Evolutionary conservation across 2,113 vertebrate species (phyloP).

Genomic region (Tonatia bakeri): DNA sequence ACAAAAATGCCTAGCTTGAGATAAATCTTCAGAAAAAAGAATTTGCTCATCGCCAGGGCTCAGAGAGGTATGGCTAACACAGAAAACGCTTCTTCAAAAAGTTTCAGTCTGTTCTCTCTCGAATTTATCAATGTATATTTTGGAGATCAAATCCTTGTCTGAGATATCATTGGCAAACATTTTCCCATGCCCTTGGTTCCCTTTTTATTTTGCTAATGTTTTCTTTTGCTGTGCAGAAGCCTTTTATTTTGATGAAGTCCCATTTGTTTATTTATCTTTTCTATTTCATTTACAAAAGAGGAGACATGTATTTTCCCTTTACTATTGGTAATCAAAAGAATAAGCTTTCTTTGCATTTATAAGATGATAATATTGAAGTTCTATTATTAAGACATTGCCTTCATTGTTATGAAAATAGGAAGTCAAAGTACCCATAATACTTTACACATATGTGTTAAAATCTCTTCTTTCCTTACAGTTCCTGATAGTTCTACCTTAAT

Average conservation of each 20-base stretch:
- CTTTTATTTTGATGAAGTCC: no score
- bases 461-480: background rate
- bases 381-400: background rate
- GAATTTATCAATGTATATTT: background rate
- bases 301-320: background rate
- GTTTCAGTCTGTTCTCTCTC: background rate
- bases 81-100: background rate
- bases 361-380: background rate
- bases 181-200: no score
- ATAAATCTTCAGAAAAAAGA: conserved; percentile 15
- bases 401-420: conserved; percentile 17
- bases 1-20: background rate
- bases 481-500: background rate
- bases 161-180: no score
- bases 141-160: no score
- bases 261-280: background rate
- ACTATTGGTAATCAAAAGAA: background rate
- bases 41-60: background rate
- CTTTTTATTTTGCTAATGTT: no score
- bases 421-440: background rate
- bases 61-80: background rate
- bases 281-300: background rate
- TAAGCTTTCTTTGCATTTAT: background rate
- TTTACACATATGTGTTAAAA: background rate
- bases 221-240: no score